Evolutionary conservation across 2,888 invertebrate genomes (phyloP).

Genomic region (Tachina lurida): DNA sequence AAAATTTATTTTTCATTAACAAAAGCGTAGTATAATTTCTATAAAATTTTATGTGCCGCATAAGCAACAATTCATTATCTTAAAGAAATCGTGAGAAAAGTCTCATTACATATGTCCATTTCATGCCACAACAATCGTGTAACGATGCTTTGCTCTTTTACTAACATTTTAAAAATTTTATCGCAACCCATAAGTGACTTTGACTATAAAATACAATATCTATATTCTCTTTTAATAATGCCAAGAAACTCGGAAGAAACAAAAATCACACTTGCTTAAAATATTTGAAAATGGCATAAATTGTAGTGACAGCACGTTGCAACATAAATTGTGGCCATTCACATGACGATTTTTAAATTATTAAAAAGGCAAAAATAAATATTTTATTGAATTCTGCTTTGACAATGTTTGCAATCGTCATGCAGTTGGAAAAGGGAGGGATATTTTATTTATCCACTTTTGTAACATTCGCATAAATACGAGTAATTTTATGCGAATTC

Average conservation of each 20-base stretch:
- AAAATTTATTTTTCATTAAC: not conserved
- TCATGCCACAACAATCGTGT: not conserved
- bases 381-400: not conserved
- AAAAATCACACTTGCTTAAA: not conserved
- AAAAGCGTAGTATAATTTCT: not conserved
- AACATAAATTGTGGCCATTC: not conserved
- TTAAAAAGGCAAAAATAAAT: not conserved
- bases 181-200: not conserved
- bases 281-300: not conserved
- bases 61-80: not conserved
- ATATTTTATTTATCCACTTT: not conserved
- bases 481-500: constrained; percentile 27
- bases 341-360: not conserved
- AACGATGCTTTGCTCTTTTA: not conserved
- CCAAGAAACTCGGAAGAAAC: not conserved
- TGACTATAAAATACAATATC: not conserved
- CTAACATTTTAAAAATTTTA: not conserved
- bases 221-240: not conserved
- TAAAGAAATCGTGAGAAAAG: constrained; percentile 17
- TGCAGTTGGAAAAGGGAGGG: not conserved
- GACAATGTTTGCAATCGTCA: constrained; percentile 9
- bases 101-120: constrained; percentile 1
- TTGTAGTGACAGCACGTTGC: not conserved
- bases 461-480: not conserved
- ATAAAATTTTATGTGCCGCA: not conserved